Conservation (phyloP, 1,140 invertebrate species). For the Drosophila lini region DNA sequence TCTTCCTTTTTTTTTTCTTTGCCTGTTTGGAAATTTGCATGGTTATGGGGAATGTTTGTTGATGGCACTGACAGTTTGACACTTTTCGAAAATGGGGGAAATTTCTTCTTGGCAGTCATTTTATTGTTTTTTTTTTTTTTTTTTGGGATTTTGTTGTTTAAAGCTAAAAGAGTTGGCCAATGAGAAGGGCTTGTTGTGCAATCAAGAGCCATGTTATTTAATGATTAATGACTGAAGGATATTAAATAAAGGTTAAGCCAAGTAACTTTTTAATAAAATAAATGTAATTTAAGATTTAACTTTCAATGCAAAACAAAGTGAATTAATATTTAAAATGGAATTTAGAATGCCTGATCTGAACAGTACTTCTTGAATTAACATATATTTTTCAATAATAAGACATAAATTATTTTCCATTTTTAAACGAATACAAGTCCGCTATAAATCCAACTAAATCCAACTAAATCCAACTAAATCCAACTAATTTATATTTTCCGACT, state of each 20-base stretch:
- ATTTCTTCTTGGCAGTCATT: slow-evolving; percentile 2
- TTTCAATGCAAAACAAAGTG: no score
- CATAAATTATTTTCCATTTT: not conserved
- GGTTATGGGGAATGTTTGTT: slow-evolving; percentile 32
- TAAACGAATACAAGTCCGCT: not conserved
- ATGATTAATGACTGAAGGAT: not conserved
- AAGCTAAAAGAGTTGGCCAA: not conserved
- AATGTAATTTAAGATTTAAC: no score
- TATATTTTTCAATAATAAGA: not conserved
- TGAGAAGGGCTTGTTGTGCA: not conserved
- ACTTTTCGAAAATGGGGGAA: slow-evolving; percentile 18
- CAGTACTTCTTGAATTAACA: not conserved
- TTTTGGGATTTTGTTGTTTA: not conserved
- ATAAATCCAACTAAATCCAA: slow-evolving; percentile 30
- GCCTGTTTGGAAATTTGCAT: slow-evolving; percentile 28
- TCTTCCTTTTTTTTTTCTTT: not conserved
- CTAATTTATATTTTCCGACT: slow-evolving; percentile 18
- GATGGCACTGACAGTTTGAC: slow-evolving; percentile 46
- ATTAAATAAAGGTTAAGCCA: not conserved
- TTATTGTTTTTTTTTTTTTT: not conserved
- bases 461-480: slow-evolving; percentile 33
- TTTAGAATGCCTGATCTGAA: no score
- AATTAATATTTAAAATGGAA: not conserved
- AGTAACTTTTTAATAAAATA: no score
- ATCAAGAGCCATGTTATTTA: not conserved